Evolutionary conservation across 2,888 invertebrate genomes (phyloP).

Genomic region (Marasmarcha lunaedactyla): DNA sequence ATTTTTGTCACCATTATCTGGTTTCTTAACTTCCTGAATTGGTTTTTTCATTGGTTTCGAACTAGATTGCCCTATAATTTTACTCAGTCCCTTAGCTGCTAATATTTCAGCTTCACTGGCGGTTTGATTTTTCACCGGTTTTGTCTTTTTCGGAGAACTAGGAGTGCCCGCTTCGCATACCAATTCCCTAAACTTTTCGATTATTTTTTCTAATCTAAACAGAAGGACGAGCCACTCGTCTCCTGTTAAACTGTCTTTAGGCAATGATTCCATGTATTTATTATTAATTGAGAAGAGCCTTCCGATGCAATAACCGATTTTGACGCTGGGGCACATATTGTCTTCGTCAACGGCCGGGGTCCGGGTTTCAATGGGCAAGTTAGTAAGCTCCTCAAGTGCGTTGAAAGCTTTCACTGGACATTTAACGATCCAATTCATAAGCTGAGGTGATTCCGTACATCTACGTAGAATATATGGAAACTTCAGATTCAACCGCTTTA

Average conservation of each 20-base stretch:
- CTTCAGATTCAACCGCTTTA: slow-evolving; percentile 46
- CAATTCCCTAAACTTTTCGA: slow-evolving; percentile 36
- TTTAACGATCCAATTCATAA: slow-evolving; percentile 38
- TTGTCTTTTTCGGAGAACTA: slow-evolving; percentile 22
- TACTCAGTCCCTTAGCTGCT: slow-evolving; percentile 55
- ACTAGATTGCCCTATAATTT: slow-evolving; percentile 50
- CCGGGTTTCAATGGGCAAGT: slow-evolving; percentile 30
- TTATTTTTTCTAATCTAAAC: slow-evolving; percentile 44
- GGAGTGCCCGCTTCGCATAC: slow-evolving; percentile 26
- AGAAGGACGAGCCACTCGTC: slow-evolving; percentile 57
- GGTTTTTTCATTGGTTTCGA: slow-evolving; percentile 9
- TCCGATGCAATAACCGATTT: slow-evolving; percentile 41
- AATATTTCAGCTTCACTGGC: slow-evolving; percentile 56
- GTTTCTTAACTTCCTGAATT: slow-evolving; percentile 3
- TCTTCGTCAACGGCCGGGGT: slow-evolving; percentile 35
- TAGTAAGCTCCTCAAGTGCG: slow-evolving; percentile 46
- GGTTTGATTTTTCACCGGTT: slow-evolving; percentile 9
- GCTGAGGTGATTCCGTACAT: slow-evolving; percentile 42
- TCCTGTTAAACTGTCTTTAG: slow-evolving; percentile 38
- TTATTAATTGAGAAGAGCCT: slow-evolving; percentile 41
- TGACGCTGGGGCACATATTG: slow-evolving; percentile 30
- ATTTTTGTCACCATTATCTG: slow-evolving; percentile 19
- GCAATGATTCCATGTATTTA: slow-evolving; percentile 44
- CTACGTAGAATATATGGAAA: slow-evolving; percentile 45
- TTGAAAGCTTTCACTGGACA: slow-evolving; percentile 45